Conservation (phyloP, 2,113 vertebrate species). For the Ariopsis seemanni region DNA sequence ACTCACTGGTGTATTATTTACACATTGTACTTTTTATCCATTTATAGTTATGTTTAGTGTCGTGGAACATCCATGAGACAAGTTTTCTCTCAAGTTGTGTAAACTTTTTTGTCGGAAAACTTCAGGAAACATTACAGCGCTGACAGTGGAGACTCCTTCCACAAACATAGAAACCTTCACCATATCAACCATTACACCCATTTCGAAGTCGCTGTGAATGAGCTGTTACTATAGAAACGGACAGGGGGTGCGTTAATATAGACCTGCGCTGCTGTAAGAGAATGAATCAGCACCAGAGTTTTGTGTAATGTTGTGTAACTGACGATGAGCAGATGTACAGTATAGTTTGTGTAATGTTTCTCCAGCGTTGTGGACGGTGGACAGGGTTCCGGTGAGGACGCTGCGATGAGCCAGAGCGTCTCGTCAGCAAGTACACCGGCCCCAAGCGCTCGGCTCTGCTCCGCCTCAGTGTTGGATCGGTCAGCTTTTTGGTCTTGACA, state of each 20-base stretch:
- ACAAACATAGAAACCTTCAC: neutral
- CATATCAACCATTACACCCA: neutral
- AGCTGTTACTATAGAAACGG: neutral
- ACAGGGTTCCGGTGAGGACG: neutral
- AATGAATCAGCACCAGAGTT: neutral
- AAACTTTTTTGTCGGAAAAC: neutral
- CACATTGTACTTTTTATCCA: neutral
- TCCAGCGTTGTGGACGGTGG: neutral
- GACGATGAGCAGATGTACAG: neutral
- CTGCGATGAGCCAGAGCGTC: too few relatives aligned
- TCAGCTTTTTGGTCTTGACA: conserved; percentile 43
- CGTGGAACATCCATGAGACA: too few relatives aligned
- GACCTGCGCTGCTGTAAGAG: neutral
- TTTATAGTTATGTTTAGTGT: too few relatives aligned
- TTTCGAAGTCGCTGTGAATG: neutral
- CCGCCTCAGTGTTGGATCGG: conserved; percentile 12
- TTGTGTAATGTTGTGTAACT: neutral
- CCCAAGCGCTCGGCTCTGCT: neutral
- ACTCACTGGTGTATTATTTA: neutral
- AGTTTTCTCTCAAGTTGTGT: too few relatives aligned
- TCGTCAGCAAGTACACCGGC: conserved; percentile 24
- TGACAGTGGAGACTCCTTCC: neutral
- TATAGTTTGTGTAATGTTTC: neutral
- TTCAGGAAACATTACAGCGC: neutral
- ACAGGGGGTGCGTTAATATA: neutral